Evolutionary conservation across 2,797 vertebrate species (phyloP).

Genomic region (Limnodromus scolopaceus): DNA sequence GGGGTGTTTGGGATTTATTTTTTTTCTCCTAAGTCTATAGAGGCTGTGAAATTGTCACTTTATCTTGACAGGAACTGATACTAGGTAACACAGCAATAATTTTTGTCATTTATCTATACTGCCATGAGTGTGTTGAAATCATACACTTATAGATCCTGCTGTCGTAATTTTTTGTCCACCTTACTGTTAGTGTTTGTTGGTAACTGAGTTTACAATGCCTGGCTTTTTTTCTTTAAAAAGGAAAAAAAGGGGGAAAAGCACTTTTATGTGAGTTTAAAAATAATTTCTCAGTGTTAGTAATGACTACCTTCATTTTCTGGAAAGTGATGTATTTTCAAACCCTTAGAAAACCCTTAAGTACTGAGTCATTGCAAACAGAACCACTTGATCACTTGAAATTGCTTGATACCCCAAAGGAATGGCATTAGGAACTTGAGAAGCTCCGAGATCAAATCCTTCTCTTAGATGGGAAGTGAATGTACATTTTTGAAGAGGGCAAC

Average conservation of each 20-base stretch:
- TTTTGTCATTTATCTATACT: not conserved
- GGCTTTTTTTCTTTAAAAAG: not conserved
- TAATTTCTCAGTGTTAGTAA: not conserved
- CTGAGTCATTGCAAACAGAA: not conserved
- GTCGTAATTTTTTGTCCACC: not conserved
- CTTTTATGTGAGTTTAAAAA: not conserved
- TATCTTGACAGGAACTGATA: not conserved
- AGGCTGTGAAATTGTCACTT: not conserved
- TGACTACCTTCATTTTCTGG: not conserved
- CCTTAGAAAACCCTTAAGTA: not conserved
- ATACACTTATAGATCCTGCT: not conserved
- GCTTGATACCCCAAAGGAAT: not conserved
- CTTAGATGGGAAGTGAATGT: not conserved
- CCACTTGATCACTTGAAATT: not conserved
- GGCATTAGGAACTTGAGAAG: not conserved
- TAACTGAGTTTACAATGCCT: not conserved
- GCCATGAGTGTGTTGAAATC: not conserved
- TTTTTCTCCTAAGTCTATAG: not conserved
- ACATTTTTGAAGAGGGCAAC: not conserved
- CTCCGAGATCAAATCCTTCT: not conserved
- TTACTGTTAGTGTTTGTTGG: not conserved
- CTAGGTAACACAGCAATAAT: not conserved
- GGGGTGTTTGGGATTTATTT: not conserved
- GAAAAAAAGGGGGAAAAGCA: rapidly evolving
- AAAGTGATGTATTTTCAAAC: not conserved